phyloP scores from a whole-genome alignment of 2,797 vertebrate genomes.

The Nyctalus aviator region DNA sequence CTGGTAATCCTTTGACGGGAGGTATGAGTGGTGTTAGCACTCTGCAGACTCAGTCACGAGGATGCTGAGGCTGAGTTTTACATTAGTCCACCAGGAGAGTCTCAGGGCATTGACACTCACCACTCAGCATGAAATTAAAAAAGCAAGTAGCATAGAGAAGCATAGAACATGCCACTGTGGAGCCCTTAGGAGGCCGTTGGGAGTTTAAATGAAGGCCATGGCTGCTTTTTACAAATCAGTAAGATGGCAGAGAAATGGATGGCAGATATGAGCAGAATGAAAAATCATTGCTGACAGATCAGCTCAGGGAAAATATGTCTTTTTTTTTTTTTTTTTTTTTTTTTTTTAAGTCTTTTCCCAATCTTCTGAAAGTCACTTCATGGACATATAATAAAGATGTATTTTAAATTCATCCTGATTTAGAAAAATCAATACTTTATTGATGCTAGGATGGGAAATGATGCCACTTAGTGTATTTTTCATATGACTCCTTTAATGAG shows the following conservation, averaged over 20 bases:
- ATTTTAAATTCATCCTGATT: constrained; percentile 39
- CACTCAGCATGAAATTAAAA: background rate
- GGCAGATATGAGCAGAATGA: background rate
- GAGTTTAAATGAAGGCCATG: background rate
- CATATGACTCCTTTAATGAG: constrained; percentile 4
- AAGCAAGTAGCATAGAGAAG: background rate
- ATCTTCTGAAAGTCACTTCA: background rate
- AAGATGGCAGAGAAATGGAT: background rate
- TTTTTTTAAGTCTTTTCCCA: too few species aligned
- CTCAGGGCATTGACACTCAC: background rate
- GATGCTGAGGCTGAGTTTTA: background rate
- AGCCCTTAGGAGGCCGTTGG: background rate
- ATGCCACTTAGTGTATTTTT: background rate
- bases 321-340: too few species aligned
- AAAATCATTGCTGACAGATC: background rate
- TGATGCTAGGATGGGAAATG: background rate
- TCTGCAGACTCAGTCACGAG: background rate
- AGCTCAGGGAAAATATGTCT: background rate
- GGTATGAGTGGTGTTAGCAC: background rate
- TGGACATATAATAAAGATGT: background rate
- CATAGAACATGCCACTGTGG: background rate
- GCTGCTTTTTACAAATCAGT: background rate
- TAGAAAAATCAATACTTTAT: constrained; percentile 50
- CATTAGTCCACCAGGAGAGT: background rate
- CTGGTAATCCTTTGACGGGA: background rate